Base-by-base conservation (phyloP, 2,113 vertebrate genomes). In the Procavia capensis region DNA sequence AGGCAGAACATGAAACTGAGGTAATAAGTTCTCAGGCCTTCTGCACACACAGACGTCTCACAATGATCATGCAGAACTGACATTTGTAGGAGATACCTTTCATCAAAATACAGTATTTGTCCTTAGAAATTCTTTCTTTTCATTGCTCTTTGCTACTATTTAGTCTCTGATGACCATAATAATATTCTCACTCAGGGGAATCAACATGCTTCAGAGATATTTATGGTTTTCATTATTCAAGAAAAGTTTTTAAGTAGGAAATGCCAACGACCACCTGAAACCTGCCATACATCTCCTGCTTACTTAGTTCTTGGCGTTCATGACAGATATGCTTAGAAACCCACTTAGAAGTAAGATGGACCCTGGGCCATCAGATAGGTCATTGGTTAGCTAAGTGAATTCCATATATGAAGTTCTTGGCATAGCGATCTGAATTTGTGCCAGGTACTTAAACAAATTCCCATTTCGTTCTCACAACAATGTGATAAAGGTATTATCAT, bases 141-240 rank as follows among this genome's bases (percentile, higher is more conserved):
- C 41, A 20, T 64, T 83, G 47, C 1, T 95, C 8, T 83, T 84
- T 70, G 50, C 79, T 66, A 41, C 14, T 57, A 47, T 61, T 39
- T 79, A 13, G 66, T 85, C 39, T 82, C 70, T 70, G 45, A 75
- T 16, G 22, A 87, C 31, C 9, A 20, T 25, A 86, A 47, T 22
- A 64, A 36, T 39, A 80, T 90, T 41, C 63, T 86, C 85, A 13
- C 64, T 92, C 22, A 39, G 66, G 29, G n/a, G 14, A 79, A 88
- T 43, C 66, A 88, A 43, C 25, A 57, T 85, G 24, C 70, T 88
- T 78, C 29, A 91, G 66, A 96, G 59, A 82, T 8, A 72, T 47
- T 75, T 74, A 88, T 50, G 88, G 31, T 66, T 93, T 94, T 80
- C 22, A 85, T 91, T 83, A 72, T 20, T 50, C 78, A 41, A 64